Evolutionary conservation across 1,140 invertebrate species (phyloP), one percentile per base, ranked within the genome.

Genomic region (Eciton burchellii): DNA sequence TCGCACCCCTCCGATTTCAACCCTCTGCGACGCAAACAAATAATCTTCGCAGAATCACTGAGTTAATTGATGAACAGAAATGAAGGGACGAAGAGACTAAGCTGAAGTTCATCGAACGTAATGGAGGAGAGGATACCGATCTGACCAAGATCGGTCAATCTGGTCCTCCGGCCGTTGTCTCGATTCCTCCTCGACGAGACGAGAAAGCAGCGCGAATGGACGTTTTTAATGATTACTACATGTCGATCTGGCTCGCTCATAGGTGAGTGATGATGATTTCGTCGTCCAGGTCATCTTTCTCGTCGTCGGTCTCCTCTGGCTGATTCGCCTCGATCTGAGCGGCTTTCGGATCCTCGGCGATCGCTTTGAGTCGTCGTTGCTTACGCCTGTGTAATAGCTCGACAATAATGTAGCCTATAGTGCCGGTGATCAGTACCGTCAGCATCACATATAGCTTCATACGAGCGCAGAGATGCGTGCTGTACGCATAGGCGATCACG

Each of bases 391-490:
- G 97, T 54, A 97, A 92, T 83, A 98, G 95, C 92, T 99, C 98
- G 3, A 98, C 97, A 35, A 97, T 92, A 26, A 97, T 94, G 92
- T 99, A 99, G 57, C 98, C 97, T 1, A 96, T 90, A 86, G 97
- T 96, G 14, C 98, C 98, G 49, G 97, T 93, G 6, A 97, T 93
- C 0, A 99, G 94, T 9, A 98, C 96, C 12, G 95, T 95, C 90
- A 99, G 94, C 93, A 99, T 95, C 3, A 99, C 97, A 92, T 98
- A 98, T 3, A 99, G 95, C 94, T 99, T 99, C 95, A 97, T 97
- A 8, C 97, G 94, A 19, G 98, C 97, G 93, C 98, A 98, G 3
- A 99, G 94, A 86, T 97, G 96, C 3, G 97, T 98, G 76, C 97
- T 97, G 93, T 98, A 97, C 0, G 97, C 96, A 89, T 99, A 99